A percentile compares a stretch with the other conserved stretches of the same genome.
Conservation (phyloP, 2,888 invertebrate genomes). For the Eupithecia inturbata region DNA sequence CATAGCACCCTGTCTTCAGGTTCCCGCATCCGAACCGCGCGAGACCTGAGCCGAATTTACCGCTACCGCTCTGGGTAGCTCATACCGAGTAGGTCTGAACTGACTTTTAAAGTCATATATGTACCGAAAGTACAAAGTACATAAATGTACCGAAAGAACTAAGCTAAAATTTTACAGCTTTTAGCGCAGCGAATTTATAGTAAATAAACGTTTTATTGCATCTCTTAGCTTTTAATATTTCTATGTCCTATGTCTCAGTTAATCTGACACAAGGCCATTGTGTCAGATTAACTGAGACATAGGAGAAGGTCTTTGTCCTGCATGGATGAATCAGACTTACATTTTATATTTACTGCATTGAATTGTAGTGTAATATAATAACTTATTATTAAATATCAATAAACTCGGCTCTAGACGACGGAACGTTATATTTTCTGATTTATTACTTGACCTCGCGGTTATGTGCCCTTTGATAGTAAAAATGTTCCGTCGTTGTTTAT, state of each 20-base stretch:
- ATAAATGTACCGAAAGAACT: not conserved
- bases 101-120: too few species aligned
- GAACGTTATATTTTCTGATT: not conserved
- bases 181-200: not conserved
- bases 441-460: not conserved
- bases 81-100: not conserved
- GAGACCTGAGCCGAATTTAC: not conserved
- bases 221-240: not conserved
- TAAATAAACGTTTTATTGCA: not conserved
- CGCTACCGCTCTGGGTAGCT: not conserved
- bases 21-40: too few species aligned
- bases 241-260: not conserved
- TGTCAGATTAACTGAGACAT: not conserved
- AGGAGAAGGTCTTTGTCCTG: not conserved
- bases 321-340: not conserved
- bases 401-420: not conserved
- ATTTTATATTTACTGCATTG: not conserved
- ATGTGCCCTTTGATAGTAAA: not conserved
- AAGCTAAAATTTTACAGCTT: too few species aligned
- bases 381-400: slow-evolving; percentile 3
- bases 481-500: not conserved
- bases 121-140: too few species aligned
- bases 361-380: not conserved
- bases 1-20: not conserved
- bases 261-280: not conserved